Base-by-base conservation (phyloP, 1,140 invertebrate genomes). In the Leguminivora glycinivorella region DNA sequence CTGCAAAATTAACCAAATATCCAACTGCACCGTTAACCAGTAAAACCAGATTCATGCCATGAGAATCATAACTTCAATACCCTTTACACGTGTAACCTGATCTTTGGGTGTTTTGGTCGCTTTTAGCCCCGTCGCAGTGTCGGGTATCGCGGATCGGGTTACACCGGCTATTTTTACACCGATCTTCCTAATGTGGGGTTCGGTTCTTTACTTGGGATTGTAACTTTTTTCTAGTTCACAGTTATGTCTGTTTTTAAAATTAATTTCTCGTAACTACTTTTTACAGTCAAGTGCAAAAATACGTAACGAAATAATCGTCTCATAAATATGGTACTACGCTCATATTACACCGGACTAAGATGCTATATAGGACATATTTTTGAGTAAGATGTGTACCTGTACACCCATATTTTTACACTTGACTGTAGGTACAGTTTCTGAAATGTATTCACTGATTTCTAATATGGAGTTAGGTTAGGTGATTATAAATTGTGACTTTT, bases 21-120 rank as follows among this genome's bases (percentile, higher is more conserved):
- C 19, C 19, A 52, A 52, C 47, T 22, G 9, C 19, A 6, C 1
- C n/a, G 5, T n/a, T 17, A 52, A 17, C 47, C n/a, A 52, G 47
- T 52, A 52, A 52, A 52, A 52, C 47, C 47, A 22, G 47, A 52
- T 52, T 52, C n/a, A 17, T 43, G n/a, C 47, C 47, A 52, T 52
- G 47, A 52, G 19, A 52, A 52, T 52, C 47, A 22, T 52, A 52
- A 47, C 14, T 47, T 52, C 4, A 52, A 52, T 52, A 52, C 47
- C 47, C 47, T 52, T 52, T 52, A 52, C 19, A 22, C 40, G 14
- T 22, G 47, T 52, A 52, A 52, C 47, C 47, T 19, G 47, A 52
- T 52, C 7, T 1, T 10, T 9, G 47, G 47, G 47, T 52, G 47
- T 52, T 52, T 52, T 52, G 47, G 47, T 52, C 47, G 47, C 47